phyloP scores from a whole-genome alignment of 2,797 vertebrate genomes.

The Martes flavigula region DNA sequence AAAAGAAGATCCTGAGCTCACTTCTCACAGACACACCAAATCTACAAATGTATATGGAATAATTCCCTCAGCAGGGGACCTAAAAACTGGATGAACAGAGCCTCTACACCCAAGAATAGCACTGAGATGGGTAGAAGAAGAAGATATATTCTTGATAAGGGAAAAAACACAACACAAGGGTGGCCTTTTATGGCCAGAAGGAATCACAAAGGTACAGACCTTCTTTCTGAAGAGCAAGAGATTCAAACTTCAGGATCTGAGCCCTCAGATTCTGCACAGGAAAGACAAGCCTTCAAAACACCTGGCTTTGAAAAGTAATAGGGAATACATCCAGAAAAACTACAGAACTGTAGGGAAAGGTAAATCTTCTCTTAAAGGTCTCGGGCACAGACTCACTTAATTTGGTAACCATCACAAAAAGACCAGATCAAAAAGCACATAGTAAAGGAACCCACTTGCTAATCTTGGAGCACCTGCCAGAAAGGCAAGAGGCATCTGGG shows the following conservation, averaged over 20 bases:
- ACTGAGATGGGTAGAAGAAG: neutral
- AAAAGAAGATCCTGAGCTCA: neutral
- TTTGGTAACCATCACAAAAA: neutral
- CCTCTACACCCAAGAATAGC: neutral
- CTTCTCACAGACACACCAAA: neutral
- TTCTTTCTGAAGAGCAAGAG: neutral
- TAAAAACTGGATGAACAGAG: neutral
- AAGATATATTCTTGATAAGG: neutral
- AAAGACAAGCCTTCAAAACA: neutral
- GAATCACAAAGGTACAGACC: neutral
- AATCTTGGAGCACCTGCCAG: neutral
- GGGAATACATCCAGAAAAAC: neutral
- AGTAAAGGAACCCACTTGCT: neutral
- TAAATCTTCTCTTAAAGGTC: neutral
- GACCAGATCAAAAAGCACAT: neutral
- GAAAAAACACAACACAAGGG: neutral
- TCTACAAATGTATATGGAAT: neutral
- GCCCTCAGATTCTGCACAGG: neutral
- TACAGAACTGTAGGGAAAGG: neutral
- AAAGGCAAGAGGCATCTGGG: no score
- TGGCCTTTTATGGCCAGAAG: neutral
- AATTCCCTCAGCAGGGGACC: neutral
- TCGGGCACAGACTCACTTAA: neutral
- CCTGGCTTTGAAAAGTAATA: neutral
- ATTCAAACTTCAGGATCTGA: neutral